A percentile compares a stretch with the other conserved stretches of the same genome.
phyloP scores from a whole-genome alignment of 2,113 vertebrate genomes.

The Melanerpes aurifrons region DNA sequence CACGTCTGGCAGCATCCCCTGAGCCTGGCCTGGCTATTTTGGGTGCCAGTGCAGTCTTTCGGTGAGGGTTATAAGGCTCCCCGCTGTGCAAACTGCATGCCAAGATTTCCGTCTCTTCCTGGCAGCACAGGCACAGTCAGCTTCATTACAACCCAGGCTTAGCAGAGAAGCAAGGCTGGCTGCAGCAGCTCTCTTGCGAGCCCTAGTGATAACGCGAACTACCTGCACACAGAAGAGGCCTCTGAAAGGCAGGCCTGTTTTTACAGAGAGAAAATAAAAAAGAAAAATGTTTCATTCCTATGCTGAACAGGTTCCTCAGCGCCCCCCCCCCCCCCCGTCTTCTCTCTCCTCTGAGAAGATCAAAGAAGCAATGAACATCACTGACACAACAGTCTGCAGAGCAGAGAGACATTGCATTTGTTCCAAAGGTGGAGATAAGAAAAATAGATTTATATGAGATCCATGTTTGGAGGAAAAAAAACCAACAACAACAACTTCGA shows the following conservation, averaged over 20 bases:
- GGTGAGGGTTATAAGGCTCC: not conserved
- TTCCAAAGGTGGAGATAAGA: not conserved
- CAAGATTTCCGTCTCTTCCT: not conserved
- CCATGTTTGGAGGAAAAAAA: too few species aligned
- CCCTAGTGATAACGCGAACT: slow-evolving; percentile 32
- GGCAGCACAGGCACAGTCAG: not conserved
- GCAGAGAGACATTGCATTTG: rapidly evolving
- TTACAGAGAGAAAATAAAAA: not conserved
- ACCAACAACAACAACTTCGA: not conserved
- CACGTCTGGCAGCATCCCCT: not conserved
- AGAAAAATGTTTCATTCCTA: not conserved
- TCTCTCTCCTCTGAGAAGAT: not conserved
- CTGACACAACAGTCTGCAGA: not conserved
- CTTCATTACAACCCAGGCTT: rapidly evolving
- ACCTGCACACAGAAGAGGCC: not conserved
- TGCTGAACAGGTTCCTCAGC: not conserved
- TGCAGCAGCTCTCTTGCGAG: slow-evolving; percentile 57
- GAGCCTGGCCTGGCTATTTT: not conserved
- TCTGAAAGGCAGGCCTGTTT: not conserved
- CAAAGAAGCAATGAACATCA: not conserved
- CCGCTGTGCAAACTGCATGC: not conserved
- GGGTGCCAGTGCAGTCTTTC: not conserved
- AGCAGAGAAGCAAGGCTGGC: not conserved
- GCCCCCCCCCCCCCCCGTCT: not conserved
- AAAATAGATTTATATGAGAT: not conserved